Conservation (phyloP, 2,113 vertebrate species). For the Menidia beryllina region DNA sequence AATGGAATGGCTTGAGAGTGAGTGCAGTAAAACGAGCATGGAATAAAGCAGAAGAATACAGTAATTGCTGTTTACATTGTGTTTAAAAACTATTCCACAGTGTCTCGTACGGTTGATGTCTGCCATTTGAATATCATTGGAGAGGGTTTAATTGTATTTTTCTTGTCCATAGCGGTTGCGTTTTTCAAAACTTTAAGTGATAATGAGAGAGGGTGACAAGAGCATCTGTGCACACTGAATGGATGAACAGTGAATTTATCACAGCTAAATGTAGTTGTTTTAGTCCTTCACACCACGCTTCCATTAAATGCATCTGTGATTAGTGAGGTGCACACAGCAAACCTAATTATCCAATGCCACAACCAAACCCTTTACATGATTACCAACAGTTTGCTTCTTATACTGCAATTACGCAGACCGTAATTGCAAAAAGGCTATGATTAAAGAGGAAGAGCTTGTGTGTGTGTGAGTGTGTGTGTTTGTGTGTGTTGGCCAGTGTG, state of each 20-base stretch:
- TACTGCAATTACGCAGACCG: conserved; percentile 84
- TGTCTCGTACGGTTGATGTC: conserved; percentile 1
- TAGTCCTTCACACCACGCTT: conserved; percentile 76
- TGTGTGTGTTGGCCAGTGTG: conserved; percentile 19
- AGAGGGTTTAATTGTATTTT: not conserved
- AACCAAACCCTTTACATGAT: conserved; percentile 80
- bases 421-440: conserved; percentile 78
- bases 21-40: not conserved
- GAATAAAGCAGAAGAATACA: not conserved
- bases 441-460: conserved; percentile 77
- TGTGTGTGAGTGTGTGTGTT: conserved; percentile 19
- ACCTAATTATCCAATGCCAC: conserved; percentile 83
- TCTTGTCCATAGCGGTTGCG: not conserved
- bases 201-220: conserved; percentile 26
- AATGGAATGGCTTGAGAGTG: not conserved
- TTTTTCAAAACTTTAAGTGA: conserved; percentile 21
- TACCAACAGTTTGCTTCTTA: conserved; percentile 82
- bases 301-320: conserved; percentile 81
- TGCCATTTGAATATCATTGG: conserved; percentile 6
- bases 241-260: conserved; percentile 63
- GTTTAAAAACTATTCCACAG: not conserved
- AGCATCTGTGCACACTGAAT: conserved; percentile 18
- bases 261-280: conserved; percentile 81
- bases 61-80: not conserved
- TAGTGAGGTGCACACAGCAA: conserved; percentile 81